A percentile compares a stretch with the other conserved stretches of the same genome.
Evolutionary conservation across 2,797 vertebrate genomes (phyloP).

Genomic region (Ispidina picta): DNA sequence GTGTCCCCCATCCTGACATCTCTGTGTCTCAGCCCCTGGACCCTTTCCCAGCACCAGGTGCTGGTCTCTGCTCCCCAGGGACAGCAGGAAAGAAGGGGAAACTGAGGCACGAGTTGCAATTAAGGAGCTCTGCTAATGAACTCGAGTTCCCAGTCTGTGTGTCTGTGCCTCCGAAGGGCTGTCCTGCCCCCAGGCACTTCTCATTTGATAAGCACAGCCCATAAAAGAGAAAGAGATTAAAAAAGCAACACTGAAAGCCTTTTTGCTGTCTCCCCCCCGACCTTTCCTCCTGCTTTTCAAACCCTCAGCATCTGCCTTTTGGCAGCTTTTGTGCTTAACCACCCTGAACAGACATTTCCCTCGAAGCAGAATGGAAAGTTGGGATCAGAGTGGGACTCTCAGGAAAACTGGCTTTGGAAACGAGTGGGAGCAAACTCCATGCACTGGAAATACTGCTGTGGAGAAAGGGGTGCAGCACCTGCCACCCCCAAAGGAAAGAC

Average conservation of each 20-base stretch:
- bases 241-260: background rate
- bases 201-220: background rate
- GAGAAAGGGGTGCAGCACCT: background rate
- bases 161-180: background rate
- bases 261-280: background rate
- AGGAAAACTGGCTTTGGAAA: background rate
- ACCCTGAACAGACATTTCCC: background rate
- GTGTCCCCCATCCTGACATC: rapidly evolving
- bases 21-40: background rate
- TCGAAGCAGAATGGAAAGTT: background rate
- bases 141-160: rapidly evolving
- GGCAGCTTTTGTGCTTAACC: background rate
- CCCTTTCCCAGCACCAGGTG: background rate
- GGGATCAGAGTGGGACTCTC: background rate
- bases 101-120: background rate
- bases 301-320: background rate
- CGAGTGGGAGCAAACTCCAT: background rate
- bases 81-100: background rate
- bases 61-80: rapidly evolving
- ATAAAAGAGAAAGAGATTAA: background rate
- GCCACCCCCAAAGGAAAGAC: background rate
- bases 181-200: background rate
- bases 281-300: background rate
- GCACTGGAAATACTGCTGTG: background rate
- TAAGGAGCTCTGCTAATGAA: background rate